Conservation (phyloP, 2,797 vertebrate species). For the Onychomys arenicola region DNA sequence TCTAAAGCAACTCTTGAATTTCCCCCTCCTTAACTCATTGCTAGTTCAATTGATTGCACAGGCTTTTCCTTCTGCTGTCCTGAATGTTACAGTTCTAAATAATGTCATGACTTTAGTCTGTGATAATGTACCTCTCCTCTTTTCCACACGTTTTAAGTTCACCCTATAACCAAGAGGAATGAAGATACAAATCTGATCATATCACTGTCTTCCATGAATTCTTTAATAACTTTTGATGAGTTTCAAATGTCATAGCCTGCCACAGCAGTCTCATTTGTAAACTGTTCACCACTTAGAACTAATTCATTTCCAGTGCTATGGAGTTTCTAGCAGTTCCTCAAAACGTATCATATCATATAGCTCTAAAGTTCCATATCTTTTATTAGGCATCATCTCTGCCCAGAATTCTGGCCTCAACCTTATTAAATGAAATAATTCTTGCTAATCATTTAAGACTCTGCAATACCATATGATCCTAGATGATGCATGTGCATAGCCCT, state of each 20-base stretch:
- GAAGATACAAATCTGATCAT: neutral
- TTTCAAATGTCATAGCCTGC: neutral
- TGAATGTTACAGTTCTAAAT: neutral
- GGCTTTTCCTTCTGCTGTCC: neutral
- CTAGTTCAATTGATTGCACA: neutral
- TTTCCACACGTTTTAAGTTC: neutral
- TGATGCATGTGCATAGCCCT: neutral
- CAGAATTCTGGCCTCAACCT: constrained; percentile 28
- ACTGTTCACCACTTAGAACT: neutral
- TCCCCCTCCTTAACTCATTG: neutral
- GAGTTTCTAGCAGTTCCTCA: neutral
- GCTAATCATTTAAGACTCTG: neutral
- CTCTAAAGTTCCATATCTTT: neutral
- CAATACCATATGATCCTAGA: neutral
- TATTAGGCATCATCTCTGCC: neutral
- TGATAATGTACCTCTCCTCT: neutral
- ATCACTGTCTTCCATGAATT: neutral
- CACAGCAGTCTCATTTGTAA: neutral
- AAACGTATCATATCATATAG: neutral
- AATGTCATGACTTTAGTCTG: neutral
- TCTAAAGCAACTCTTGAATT: neutral
- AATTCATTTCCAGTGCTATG: neutral
- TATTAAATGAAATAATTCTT: neutral
- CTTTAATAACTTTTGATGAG: neutral
- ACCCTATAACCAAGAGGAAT: neutral